Conservation (phyloP, 2,888 invertebrate species). For the Epinotia ramella region DNA sequence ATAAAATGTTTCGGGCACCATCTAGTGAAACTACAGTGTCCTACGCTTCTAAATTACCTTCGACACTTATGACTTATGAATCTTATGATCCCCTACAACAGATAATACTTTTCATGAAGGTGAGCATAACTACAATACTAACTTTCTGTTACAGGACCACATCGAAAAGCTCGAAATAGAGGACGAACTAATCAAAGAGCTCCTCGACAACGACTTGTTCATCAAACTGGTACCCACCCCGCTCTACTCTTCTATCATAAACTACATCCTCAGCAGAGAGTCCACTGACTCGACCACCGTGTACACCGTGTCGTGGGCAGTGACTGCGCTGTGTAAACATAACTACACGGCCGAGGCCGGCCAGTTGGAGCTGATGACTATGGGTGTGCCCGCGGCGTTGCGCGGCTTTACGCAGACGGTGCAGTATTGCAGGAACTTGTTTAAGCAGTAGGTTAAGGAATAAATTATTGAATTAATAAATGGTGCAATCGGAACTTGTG, state of each 20-base stretch:
- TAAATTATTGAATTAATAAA: constrained; percentile 45
- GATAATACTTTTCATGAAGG: too few species aligned
- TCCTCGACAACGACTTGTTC: constrained; percentile 72
- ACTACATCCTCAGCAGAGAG: constrained; percentile 63
- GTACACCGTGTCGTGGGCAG: constrained; percentile 69
- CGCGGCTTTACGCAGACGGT: constrained; percentile 73
- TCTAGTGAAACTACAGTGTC: too few species aligned
- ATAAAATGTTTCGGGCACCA: too few species aligned
- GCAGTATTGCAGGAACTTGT: constrained; percentile 62
- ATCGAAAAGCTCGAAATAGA: constrained; percentile 64
- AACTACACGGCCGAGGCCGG: constrained; percentile 74
- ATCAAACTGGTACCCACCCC: constrained; percentile 69
- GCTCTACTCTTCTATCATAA: constrained; percentile 65
- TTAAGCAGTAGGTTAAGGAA: constrained; percentile 49
- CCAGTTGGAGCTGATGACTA: constrained; percentile 64
- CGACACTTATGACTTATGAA: too few species aligned
- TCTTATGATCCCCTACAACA: too few species aligned
- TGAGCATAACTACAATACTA: neutral
- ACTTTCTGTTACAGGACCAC: constrained; percentile 60
- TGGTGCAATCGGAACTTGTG: constrained; percentile 27
- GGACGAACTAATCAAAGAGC: constrained; percentile 68
- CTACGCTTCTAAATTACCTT: too few species aligned
- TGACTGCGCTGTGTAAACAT: constrained; percentile 62
- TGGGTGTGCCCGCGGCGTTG: constrained; percentile 67
- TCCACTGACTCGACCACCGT: constrained; percentile 50